Percentiles rank a stretch among this genome's conserved stretches.
phyloP scores from a whole-genome alignment of 2,888 invertebrate genomes.

The Machimus atricapillus region DNA sequence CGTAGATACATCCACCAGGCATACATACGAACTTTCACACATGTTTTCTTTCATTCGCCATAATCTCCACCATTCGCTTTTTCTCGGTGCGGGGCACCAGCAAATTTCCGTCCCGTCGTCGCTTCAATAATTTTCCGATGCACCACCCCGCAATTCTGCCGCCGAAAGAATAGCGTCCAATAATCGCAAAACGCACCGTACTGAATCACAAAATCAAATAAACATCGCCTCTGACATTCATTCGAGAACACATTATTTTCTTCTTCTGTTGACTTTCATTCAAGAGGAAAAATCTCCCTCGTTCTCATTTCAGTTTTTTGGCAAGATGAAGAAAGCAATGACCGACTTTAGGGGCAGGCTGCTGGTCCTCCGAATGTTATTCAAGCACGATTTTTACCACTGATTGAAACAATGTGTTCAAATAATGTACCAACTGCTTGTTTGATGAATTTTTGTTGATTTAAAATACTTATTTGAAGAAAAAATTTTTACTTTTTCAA shows the following conservation, averaged over 20 bases:
- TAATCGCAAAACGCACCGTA: background rate
- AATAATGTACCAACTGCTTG: constrained; percentile 41
- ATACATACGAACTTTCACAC: constrained; percentile 40
- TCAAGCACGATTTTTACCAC: constrained; percentile 23
- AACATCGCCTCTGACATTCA: constrained; percentile 19
- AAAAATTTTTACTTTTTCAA: constrained; percentile 62
- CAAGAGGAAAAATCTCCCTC: constrained; percentile 33
- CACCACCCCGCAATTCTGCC: background rate
- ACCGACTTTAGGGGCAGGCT: constrained; percentile 27
- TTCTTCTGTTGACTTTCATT: constrained; percentile 33
- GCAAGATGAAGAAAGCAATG: constrained; percentile 39
- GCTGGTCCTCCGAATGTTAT: background rate
- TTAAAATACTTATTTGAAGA: constrained; percentile 35
- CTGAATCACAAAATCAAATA: constrained; percentile 15
- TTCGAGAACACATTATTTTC: constrained; percentile 39
- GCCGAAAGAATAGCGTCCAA: background rate
- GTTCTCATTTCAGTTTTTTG: constrained; percentile 26
- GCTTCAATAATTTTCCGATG: background rate
- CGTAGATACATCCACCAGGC: constrained; percentile 34
- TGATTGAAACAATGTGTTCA: constrained; percentile 40
- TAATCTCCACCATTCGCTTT: constrained; percentile 25
- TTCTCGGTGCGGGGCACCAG: background rate
- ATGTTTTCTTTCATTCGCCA: constrained; percentile 36
- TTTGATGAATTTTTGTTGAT: constrained; percentile 36
- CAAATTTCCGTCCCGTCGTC: background rate